phyloP scores from a whole-genome alignment of 2,113 vertebrate genomes.

The Tauraco erythrolophus region DNA sequence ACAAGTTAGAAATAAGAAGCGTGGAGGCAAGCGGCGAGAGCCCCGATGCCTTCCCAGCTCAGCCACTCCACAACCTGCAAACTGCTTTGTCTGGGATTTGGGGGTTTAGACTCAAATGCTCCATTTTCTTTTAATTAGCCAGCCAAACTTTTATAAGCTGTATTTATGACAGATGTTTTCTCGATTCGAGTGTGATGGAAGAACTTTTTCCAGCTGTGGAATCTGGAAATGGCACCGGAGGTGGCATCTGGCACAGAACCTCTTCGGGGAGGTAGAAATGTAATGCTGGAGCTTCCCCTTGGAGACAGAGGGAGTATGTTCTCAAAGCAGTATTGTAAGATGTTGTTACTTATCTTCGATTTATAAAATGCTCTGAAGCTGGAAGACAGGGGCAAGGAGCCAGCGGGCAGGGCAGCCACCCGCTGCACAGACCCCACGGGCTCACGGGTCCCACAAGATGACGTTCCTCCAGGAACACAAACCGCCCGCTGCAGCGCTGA shows the following conservation, averaged over 20 bases:
- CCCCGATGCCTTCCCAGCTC: not conserved
- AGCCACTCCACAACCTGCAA: not conserved
- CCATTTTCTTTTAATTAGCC: not conserved
- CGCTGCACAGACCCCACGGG: not conserved
- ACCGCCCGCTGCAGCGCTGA: not conserved
- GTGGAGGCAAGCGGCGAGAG: not conserved
- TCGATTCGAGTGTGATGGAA: not conserved
- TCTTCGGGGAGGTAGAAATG: rapidly evolving
- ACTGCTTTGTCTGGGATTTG: not conserved
- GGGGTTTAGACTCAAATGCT: not conserved
- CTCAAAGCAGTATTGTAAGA: not conserved
- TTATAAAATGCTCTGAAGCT: not conserved
- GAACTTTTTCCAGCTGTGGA: not conserved
- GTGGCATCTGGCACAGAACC: not conserved
- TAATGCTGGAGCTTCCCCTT: not conserved
- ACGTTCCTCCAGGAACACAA: not conserved
- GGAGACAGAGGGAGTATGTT: not conserved
- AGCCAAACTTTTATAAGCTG: too few species aligned
- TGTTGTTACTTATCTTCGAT: rapidly evolving
- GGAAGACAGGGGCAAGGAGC: not conserved
- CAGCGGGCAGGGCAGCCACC: not conserved
- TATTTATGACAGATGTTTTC: not conserved
- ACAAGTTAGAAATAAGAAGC: not conserved
- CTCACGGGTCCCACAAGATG: rapidly evolving
- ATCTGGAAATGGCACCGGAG: not conserved